These are phyloP conservation scores for Amiota mariae DNA, from an alignment of 2,888 invertebrate species.

Conservation along the genomic window DNA sequence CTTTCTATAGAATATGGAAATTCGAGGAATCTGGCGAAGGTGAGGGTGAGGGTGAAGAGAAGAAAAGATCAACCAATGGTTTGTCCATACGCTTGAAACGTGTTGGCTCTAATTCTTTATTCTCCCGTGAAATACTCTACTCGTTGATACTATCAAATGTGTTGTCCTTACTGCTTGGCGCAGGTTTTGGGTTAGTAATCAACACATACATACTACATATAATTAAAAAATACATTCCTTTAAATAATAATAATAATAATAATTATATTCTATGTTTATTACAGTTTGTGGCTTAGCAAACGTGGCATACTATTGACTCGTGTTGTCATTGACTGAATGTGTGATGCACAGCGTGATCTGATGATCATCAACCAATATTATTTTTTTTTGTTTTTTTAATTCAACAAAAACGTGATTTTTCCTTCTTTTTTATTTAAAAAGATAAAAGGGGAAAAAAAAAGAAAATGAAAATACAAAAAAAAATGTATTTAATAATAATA, in stretches of 20 bases:
- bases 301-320: slow-evolving; percentile 73
- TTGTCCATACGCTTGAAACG: slow-evolving; percentile 82
- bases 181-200: slow-evolving; percentile 88
- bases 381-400: not conserved
- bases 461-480: not conserved
- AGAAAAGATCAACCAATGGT: slow-evolving; percentile 75
- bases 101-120: slow-evolving; percentile 85
- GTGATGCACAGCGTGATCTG: slow-evolving; percentile 46
- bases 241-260: not conserved
- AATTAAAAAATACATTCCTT: slow-evolving; percentile 5
- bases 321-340: slow-evolving; percentile 72
- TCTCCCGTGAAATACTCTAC: slow-evolving; percentile 91
- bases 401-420: slow-evolving; percentile 26
- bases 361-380: slow-evolving; percentile 40
- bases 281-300: slow-evolving; percentile 81
- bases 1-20: slow-evolving; percentile 83
- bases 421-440: slow-evolving; percentile 32
- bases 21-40: slow-evolving; percentile 80
- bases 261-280: slow-evolving; percentile 57
- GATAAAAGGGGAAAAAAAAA: slow-evolving; percentile 28
- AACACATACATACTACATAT: not conserved
- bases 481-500: not conserved
- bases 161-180: slow-evolving; percentile 90
- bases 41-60: slow-evolving; percentile 59
- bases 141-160: slow-evolving; percentile 93